phyloP scores from a whole-genome alignment of 2,113 vertebrate genomes.

The Prolemur simus region DNA sequence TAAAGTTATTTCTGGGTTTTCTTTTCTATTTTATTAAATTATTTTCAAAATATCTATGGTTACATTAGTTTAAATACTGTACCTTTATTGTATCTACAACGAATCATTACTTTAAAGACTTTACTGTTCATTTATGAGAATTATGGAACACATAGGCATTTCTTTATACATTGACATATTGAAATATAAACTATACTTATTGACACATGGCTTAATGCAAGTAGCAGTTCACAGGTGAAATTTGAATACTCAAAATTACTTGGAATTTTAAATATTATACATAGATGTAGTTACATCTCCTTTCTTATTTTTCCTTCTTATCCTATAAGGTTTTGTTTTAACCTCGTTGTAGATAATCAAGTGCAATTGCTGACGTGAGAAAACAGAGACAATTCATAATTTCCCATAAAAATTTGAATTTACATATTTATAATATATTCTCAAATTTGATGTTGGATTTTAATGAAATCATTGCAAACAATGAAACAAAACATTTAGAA shows the following conservation, averaged over 20 bases:
- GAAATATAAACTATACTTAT: neutral
- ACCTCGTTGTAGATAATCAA: neutral
- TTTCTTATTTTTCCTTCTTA: neutral
- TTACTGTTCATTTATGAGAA: neutral
- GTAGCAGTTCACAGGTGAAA: neutral
- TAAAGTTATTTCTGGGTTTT: neutral
- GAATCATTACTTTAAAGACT: neutral
- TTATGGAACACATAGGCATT: neutral
- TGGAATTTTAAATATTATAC: neutral
- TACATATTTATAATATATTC: neutral
- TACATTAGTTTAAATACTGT: neutral
- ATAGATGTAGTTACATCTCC: neutral
- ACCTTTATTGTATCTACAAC: neutral
- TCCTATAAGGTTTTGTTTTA: neutral
- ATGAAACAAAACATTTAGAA: neutral
- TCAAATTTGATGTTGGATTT: neutral
- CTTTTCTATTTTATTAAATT: neutral
- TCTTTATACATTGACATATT: neutral
- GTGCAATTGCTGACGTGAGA: neutral
- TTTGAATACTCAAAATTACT: neutral
- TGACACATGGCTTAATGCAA: neutral
- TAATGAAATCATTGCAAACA: neutral
- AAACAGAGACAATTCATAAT: neutral
- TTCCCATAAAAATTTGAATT: neutral
- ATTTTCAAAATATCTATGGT: neutral